Base-by-base conservation (phyloP, 2,888 invertebrate species). In the Lypha dubia region DNA sequence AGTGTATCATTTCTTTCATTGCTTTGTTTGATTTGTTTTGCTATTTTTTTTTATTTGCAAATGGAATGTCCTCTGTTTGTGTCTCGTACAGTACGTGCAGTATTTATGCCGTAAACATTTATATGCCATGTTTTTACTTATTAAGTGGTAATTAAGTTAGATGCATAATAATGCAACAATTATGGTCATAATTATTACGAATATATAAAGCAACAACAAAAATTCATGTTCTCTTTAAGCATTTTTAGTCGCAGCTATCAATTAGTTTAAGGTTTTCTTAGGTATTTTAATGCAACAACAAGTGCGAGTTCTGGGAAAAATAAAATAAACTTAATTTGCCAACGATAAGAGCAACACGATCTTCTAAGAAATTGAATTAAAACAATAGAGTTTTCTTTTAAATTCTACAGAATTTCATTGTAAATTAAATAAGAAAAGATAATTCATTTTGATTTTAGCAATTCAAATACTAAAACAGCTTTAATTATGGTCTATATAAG, bases 101-200 rank as follows among this genome's bases (percentile, higher is more conserved):
- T 15, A 35, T 24, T 35, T 65, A 2, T 22, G 6, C 46, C 49
- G 17, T 20, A 60, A 79, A 67, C 71, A 84, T 84, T 73, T 71
- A 38, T 71, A 22, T 71, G 60, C 71, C 79, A 79, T 76, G 79
- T 79, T 76, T 80, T 73, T 73, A 71, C 53, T 84, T 76, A 84
- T 84, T 84, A 84, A 84, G 84, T 84, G 79, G 84, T 84, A 80
- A 84, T 84, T 80, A 84, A 84, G 79, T 80, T 84, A 84, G 67
- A 67, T 80, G 67, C 71, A 76, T 76, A 70, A 71, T 68, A 68
- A 41, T 77, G 60, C 38, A 51, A 60, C 53, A 46, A 13, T 63
- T 84, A 79, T 79, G 79, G 79, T 71, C 75, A 83, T 77, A 83
- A 65, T 79, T 79, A 79, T 71, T 22, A n/a, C 15, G 17, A 11